phyloP scores from a whole-genome alignment of 92 coral and sea anemone species.

The Galaxea fascicularis region DNA sequence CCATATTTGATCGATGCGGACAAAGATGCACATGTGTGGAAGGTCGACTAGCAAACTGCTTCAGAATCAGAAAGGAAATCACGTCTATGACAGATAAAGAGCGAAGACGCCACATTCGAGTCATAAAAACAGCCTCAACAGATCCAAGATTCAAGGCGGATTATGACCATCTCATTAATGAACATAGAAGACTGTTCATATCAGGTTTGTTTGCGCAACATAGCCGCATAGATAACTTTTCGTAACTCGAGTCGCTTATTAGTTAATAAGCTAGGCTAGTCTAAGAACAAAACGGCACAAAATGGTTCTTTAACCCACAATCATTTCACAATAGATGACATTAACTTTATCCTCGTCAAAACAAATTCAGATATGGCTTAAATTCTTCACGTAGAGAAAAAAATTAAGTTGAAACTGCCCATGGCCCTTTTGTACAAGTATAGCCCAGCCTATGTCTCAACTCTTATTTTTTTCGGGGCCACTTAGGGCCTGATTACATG shows the following conservation, averaged over 20 bases:
- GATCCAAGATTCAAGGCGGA: slow-evolving; percentile 51
- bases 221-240: neutral
- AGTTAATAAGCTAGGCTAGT: no score
- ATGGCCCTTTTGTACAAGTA: no score
- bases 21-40: slow-evolving; percentile 77
- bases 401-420: no score
- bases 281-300: neutral
- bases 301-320: neutral
- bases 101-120: slow-evolving; percentile 53
- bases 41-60: slow-evolving; percentile 66
- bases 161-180: slow-evolving; percentile 65
- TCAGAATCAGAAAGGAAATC: slow-evolving; percentile 76
- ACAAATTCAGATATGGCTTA: no score
- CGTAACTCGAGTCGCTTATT: no score
- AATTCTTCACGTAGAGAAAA: no score
- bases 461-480: no score
- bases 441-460: no score
- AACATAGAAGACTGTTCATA: slow-evolving; percentile 58
- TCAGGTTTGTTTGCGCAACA: slow-evolving; percentile 6
- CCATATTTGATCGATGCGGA: slow-evolving; percentile 71
- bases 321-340: no score
- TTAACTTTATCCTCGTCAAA: no score
- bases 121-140: slow-evolving; percentile 67
- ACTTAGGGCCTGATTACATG: no score
- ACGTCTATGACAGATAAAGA: slow-evolving; percentile 66